Conservation (phyloP, 2,113 vertebrate species). For the Mellivora capensis region DNA sequence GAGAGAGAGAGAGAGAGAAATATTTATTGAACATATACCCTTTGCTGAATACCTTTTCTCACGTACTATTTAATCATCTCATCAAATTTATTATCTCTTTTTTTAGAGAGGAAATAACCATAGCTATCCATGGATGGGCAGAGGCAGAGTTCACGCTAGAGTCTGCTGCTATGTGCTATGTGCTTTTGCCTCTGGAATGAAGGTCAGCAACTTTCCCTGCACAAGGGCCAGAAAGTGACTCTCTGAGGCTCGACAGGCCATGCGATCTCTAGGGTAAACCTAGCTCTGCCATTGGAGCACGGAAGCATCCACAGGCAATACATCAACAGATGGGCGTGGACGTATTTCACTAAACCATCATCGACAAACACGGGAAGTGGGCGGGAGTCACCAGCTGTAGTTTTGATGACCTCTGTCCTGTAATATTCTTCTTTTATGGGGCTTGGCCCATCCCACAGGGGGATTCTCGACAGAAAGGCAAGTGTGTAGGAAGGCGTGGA, state of each 20-base stretch:
- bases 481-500: neutral
- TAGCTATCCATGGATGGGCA: neutral
- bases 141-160: neutral
- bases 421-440: neutral
- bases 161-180: neutral
- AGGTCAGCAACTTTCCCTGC: neutral
- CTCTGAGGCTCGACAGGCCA: neutral
- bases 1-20: neutral
- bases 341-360: neutral
- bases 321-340: neutral
- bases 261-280: neutral
- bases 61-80: neutral
- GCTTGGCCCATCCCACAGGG: neutral
- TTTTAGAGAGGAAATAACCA: neutral
- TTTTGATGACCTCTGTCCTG: neutral
- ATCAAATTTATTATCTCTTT: neutral
- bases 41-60: neutral
- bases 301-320: neutral
- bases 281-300: accelerated
- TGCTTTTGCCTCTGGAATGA: neutral
- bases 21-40: neutral
- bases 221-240: neutral
- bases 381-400: neutral
- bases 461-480: neutral
- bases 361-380: neutral